Conservation (phyloP, 2,888 invertebrate species). For the Cheilosia pagana region DNA sequence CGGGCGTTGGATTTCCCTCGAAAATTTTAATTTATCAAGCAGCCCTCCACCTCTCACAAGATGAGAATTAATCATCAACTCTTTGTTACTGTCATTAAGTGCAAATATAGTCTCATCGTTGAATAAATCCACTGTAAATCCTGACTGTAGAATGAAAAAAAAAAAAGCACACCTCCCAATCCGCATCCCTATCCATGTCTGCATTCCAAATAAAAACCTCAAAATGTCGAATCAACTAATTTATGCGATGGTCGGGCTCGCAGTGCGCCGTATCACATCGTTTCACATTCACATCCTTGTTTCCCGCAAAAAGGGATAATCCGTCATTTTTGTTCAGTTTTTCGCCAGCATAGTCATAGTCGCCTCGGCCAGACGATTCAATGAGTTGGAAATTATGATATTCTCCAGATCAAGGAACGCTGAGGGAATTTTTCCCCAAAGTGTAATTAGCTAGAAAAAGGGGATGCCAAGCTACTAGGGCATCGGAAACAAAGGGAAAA, state of each 20-base stretch:
- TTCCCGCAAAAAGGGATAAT: conserved; percentile 51
- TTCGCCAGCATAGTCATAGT: background rate
- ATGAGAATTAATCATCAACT: conserved; percentile 73
- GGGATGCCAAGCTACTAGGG: background rate
- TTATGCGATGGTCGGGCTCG: conserved; percentile 36
- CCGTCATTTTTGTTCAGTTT: conserved; percentile 62
- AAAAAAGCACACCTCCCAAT: background rate
- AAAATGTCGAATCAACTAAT: conserved; percentile 60
- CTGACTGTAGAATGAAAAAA: background rate
- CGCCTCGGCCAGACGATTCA: conserved; percentile 65
- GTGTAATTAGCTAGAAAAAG: conserved; percentile 68
- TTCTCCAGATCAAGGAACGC: conserved; percentile 38
- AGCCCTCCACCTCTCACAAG: conserved; percentile 21
- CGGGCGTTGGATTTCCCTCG: conserved; percentile 18
- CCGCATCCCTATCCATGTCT: conserved; percentile 29
- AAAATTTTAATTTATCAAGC: conserved; percentile 66
- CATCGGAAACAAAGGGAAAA: conserved; percentile 5
- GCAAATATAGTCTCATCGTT: conserved; percentile 60
- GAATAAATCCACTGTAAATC: conserved; percentile 42
- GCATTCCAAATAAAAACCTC: conserved; percentile 48
- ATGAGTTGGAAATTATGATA: conserved; percentile 74
- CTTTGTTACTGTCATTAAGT: conserved; percentile 74
- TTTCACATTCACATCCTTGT: conserved; percentile 20
- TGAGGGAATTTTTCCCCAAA: conserved; percentile 25
- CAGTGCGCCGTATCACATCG: conserved; percentile 8